Evolutionary conservation across 2,113 vertebrate genomes (phyloP).

Genomic region (Anguilla rostrata): DNA sequence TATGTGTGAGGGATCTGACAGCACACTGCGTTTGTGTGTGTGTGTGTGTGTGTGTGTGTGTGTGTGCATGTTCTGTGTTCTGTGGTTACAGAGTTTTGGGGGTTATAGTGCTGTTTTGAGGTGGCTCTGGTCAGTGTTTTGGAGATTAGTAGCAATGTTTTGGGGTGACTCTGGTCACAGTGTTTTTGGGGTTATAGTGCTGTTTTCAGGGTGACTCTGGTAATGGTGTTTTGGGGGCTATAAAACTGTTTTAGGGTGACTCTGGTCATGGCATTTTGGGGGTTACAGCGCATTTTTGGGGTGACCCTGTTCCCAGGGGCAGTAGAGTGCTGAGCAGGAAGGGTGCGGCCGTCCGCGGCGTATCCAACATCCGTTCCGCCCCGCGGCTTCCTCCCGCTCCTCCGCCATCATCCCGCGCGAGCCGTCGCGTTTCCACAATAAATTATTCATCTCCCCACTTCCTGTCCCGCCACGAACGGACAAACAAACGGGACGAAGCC

Average conservation of each 20-base stretch:
- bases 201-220: too few relatives aligned
- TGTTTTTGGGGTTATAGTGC: too few relatives aligned
- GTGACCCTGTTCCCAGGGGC: too few relatives aligned
- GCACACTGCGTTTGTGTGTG: not conserved
- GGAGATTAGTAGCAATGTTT: too few relatives aligned
- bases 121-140: too few relatives aligned
- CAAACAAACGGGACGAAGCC: not conserved
- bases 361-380: not conserved
- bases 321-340: not conserved
- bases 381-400: slow-evolving; percentile 20
- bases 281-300: not conserved
- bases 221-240: too few relatives aligned
- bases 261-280: not conserved
- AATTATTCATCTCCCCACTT: slow-evolving; percentile 18
- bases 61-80: not conserved
- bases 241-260: too few relatives aligned
- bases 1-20: not conserved
- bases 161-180: too few relatives aligned
- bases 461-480: not conserved
- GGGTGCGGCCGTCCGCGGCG: not conserved
- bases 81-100: not conserved
- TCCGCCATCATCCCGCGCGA: not conserved
- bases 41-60: not conserved
- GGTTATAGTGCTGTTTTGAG: too few relatives aligned
- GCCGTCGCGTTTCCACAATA: not conserved